Evolutionary conservation across 2,888 invertebrate species (phyloP).

Genomic region (Alsophila aescularia): DNA sequence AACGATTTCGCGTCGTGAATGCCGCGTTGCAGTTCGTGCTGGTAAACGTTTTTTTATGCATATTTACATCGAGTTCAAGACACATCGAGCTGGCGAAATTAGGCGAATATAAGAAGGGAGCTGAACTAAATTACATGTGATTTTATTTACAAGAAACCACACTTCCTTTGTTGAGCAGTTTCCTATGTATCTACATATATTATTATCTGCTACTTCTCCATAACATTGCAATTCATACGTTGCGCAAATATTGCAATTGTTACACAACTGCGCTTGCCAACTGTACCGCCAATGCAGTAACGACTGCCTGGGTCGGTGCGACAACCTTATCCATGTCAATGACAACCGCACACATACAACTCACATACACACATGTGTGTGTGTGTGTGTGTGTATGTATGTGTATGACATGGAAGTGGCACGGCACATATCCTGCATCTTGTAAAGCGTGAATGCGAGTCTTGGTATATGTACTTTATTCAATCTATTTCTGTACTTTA

Average conservation of each 20-base stretch:
- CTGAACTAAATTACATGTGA: too few species aligned
- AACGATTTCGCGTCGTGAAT: too few species aligned
- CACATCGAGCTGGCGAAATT: too few species aligned
- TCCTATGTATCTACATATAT: too few species aligned
- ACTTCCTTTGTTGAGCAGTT: too few species aligned
- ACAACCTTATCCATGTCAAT: slow-evolving; percentile 78
- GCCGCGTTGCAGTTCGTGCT: too few species aligned
- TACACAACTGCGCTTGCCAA: slow-evolving; percentile 26
- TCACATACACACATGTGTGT: slow-evolving; percentile 39
- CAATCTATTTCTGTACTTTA: slow-evolving; percentile 17
- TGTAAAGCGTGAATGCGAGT: slow-evolving; percentile 16
- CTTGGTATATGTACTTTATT: slow-evolving; percentile 10
- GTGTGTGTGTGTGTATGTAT: slow-evolving; percentile 28
- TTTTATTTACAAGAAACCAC: too few species aligned
- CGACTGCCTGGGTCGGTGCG: slow-evolving; percentile 67
- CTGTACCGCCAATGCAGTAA: slow-evolving; percentile 38
- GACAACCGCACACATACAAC: slow-evolving; percentile 55
- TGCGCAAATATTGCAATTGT: slow-evolving; percentile 11
- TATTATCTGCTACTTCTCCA: too few species aligned
- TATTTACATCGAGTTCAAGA: too few species aligned
- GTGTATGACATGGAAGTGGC: slow-evolving; percentile 31
- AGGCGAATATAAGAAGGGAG: too few species aligned
- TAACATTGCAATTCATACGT: background rate
- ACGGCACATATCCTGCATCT: slow-evolving; percentile 48
- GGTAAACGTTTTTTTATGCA: too few species aligned